phyloP scores from a whole-genome alignment of 2,797 vertebrate genomes.

The Eulemur coronatus region DNA sequence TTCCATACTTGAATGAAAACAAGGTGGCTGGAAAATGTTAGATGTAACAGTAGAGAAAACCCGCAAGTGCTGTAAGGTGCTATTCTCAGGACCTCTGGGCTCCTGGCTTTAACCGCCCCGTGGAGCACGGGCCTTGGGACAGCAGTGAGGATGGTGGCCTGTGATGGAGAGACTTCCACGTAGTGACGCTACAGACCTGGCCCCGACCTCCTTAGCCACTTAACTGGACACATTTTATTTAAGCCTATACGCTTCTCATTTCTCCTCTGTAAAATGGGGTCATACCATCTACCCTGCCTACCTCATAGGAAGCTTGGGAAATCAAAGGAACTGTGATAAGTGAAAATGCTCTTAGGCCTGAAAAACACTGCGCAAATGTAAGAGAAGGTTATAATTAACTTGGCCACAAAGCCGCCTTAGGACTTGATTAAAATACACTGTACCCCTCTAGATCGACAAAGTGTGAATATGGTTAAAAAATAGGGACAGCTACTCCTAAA shows the following conservation, averaged over 20 bases:
- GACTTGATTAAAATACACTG: conserved; percentile 72
- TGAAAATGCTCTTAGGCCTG: conserved; percentile 24
- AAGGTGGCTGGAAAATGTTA: not conserved
- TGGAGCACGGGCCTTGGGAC: not conserved
- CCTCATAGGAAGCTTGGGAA: conserved; percentile 17
- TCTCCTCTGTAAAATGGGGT: conserved; percentile 42
- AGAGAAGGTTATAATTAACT: conserved; percentile 73
- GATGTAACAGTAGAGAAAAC: not conserved
- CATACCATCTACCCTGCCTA: not conserved
- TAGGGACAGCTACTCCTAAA: conserved; percentile 76
- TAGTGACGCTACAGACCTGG: not conserved
- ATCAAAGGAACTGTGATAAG: conserved; percentile 31
- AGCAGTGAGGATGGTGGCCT: not conserved
- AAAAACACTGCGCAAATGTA: conserved; percentile 50
- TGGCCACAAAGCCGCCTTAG: conserved; percentile 58
- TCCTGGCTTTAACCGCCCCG: not conserved
- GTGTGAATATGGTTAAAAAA: conserved; percentile 80
- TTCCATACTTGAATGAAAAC: conserved; percentile 21
- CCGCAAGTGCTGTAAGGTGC: not conserved
- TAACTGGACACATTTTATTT: not conserved
- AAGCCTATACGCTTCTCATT: not conserved
- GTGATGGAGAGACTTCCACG: not conserved
- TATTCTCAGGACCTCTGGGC: not conserved
- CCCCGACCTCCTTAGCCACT: not conserved
- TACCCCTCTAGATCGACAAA: conserved; percentile 71